Conservation (phyloP, 1,140 invertebrate species). For the Scaptomyza pallida region DNA sequence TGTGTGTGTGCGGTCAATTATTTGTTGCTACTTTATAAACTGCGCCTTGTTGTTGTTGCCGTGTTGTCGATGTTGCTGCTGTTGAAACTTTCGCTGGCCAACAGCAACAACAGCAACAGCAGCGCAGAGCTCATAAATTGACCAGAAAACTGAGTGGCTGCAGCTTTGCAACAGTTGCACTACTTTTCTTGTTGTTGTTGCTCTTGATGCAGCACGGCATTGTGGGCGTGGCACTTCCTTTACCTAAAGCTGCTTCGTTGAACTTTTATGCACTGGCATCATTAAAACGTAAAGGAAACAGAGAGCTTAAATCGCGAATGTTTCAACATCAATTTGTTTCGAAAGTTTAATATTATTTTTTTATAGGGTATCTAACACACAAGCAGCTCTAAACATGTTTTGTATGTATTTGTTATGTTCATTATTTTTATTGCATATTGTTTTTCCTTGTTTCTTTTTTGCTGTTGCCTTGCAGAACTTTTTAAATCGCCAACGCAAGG, state of each 20-base stretch:
- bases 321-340: no score
- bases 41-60: slow-evolving; percentile 28
- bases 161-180: background rate
- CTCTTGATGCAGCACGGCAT: no score
- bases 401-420: slow-evolving; percentile 4
- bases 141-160: slow-evolving; percentile 39
- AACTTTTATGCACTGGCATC: no score
- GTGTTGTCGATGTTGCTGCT: slow-evolving; percentile 30
- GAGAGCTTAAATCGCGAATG: no score
- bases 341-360: no score
- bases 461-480: slow-evolving; percentile 18
- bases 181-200: background rate
- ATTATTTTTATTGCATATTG: slow-evolving; percentile 28
- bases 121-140: slow-evolving; percentile 44
- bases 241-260: no score
- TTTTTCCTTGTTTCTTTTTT: no score
- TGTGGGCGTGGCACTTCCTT: slow-evolving; percentile 12
- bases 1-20: slow-evolving; percentile 58
- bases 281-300: no score
- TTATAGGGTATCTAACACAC: slow-evolving; percentile 3
- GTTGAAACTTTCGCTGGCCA: slow-evolving; percentile 28
- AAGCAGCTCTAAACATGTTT: no score
- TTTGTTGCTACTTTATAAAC: slow-evolving; percentile 79
- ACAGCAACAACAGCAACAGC: background rate
- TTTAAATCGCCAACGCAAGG: slow-evolving; percentile 30